Conservation (phyloP, 2,113 vertebrate genomes). For the Colinus virginianus region DNA sequence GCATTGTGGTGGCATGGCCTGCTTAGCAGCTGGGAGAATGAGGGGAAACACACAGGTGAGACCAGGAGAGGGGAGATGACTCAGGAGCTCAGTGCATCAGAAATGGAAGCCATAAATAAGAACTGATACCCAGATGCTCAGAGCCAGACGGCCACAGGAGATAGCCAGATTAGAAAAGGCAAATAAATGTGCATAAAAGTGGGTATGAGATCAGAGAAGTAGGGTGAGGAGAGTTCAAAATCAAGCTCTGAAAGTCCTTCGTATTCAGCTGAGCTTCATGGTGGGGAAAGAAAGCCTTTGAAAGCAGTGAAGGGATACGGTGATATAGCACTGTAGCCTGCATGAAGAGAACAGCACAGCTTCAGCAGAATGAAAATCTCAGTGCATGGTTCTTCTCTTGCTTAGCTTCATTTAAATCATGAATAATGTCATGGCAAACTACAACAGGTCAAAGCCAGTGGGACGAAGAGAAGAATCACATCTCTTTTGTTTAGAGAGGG, state of each 20-base stretch:
- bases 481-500: conserved; percentile 37
- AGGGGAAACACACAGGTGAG: conserved; percentile 5
- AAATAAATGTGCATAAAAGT: conserved; percentile 27
- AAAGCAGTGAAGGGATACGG: conserved; percentile 20
- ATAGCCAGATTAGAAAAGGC: conserved; percentile 43
- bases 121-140: background rate
- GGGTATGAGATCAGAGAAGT: conserved; percentile 54
- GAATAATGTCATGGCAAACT: conserved; percentile 47
- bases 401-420: conserved; percentile 41
- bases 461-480: conserved; percentile 36
- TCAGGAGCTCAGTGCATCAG: background rate
- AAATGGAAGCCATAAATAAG: conserved; percentile 47
- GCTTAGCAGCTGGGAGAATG: background rate
- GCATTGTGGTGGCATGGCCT: rapidly evolving
- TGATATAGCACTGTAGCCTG: conserved; percentile 18
- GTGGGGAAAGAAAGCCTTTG: conserved; percentile 47
- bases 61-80: conserved; percentile 4
- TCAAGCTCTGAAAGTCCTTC: conserved; percentile 41
- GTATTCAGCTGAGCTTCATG: background rate
- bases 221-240: conserved; percentile 52
- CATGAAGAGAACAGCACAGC: background rate
- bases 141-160: conserved; percentile 2
- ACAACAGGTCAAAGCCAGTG: conserved; percentile 48
- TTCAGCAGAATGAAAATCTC: conserved; percentile 36
- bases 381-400: conserved; percentile 17